phyloP scores from a whole-genome alignment of 1,140 invertebrate genomes.

The Aphelenchoides besseyi region DNA sequence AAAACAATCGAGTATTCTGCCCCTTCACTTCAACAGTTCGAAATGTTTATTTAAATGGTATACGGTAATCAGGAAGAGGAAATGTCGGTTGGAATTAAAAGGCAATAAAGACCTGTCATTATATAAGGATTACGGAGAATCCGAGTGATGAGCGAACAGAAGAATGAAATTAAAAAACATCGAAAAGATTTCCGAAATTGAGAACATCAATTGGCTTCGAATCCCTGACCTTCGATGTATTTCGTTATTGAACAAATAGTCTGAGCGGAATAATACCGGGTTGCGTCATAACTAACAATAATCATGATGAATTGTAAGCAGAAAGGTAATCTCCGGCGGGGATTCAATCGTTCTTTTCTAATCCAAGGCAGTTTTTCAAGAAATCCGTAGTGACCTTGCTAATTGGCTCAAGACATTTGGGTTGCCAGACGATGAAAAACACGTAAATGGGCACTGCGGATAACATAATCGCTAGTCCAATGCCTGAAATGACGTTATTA shows the following conservation, averaged over 20 bases:
- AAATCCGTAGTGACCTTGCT: background rate
- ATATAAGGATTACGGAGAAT: no score
- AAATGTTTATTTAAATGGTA: no score
- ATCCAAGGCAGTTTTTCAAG: slow-evolving; percentile 19
- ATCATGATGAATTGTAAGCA: background rate
- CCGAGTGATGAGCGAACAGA: background rate
- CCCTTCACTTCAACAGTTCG: no score
- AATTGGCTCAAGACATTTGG: slow-evolving; percentile 67
- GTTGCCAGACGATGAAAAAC: slow-evolving; percentile 75
- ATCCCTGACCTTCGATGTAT: no score
- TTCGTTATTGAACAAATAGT: no score
- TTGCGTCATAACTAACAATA: background rate
- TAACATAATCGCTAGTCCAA: slow-evolving; percentile 78
- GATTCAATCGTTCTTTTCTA: background rate
- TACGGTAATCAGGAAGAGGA: no score
- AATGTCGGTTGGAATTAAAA: no score
- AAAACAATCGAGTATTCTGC: no score
- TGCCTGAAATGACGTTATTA: slow-evolving; percentile 62
- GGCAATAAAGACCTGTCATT: no score
- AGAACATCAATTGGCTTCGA: no score
- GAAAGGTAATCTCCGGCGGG: slow-evolving; percentile 1
- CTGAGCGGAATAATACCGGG: background rate
- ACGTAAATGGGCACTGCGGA: slow-evolving; percentile 83
- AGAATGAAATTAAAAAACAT: background rate
- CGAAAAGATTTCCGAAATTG: background rate